Percentiles rank a stretch among this genome's conserved stretches.
These are phyloP conservation scores for Tenrec ecaudatus DNA, from an alignment of 2,113 vertebrate species.

Conservation along the genomic window DNA sequence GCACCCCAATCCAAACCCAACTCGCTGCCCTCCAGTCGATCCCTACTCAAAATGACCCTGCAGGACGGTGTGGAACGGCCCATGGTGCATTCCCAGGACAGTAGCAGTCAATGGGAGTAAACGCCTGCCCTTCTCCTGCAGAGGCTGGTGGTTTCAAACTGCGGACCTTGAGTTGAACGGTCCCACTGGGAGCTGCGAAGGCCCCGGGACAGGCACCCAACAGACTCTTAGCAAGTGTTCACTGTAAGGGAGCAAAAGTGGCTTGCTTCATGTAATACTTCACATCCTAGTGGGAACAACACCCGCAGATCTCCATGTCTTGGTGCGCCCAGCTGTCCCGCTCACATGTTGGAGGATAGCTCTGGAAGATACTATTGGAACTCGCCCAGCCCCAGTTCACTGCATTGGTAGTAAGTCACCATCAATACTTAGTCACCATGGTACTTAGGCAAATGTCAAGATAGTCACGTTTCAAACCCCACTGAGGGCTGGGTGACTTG, in stretches of 20 bases:
- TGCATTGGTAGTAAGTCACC: conserved; percentile 35
- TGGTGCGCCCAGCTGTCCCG: background rate
- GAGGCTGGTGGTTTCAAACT: no score
- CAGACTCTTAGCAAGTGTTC: background rate
- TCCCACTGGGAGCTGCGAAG: no score
- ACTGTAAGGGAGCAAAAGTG: background rate
- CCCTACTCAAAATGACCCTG: no score
- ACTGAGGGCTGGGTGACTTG: background rate
- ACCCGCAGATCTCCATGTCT: background rate
- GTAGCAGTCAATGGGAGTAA: no score
- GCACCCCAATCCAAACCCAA: no score
- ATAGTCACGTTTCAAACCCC: conserved; percentile 37
- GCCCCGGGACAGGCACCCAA: background rate
- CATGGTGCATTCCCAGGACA: no score
- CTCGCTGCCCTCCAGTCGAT: no score
- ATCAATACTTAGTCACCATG: conserved; percentile 39
- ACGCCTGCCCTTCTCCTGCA: no score
- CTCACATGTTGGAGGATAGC: conserved; percentile 47
- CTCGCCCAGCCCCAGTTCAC: conserved; percentile 7
- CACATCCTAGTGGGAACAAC: background rate
- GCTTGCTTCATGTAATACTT: background rate
- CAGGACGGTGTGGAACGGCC: no score
- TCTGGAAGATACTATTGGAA: conserved; percentile 42
- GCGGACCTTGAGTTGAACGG: no score
- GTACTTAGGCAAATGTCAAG: conserved; percentile 71